Conservation (phyloP, 30 jellyfish, hydroid and myxozoan genomes). For the Hydractinia symbiolongicarpus region DNA sequence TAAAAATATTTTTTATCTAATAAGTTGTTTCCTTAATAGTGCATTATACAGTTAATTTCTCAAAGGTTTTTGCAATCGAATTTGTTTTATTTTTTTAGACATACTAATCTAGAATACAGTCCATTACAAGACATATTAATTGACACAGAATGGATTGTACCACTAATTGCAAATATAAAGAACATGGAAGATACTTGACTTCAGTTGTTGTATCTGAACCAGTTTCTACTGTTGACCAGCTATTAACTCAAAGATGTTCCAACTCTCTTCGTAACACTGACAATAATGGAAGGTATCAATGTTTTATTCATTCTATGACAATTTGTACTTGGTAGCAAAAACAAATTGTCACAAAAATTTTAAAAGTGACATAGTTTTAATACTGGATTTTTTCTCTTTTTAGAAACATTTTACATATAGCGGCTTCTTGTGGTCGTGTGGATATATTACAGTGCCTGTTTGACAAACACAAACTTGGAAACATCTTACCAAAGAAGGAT, state of each 20-base stretch:
- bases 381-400: too few species aligned
- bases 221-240: constrained; percentile 22
- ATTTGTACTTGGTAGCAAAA: too few species aligned
- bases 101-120: too few species aligned
- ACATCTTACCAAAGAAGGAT: constrained; percentile 36
- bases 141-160: constrained; percentile 26
- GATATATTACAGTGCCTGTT: constrained; percentile 57
- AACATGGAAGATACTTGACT: constrained; percentile 49
- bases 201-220: constrained; percentile 42
- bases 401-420: constrained; percentile 62
- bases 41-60: too few species aligned
- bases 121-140: too few species aligned
- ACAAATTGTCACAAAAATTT: too few species aligned
- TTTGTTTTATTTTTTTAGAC: too few species aligned
- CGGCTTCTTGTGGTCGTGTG: constrained; percentile 58
- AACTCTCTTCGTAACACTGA: constrained; percentile 43
- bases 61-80: too few species aligned
- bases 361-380: too few species aligned
- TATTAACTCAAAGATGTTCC: constrained; percentile 37
- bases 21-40: too few species aligned
- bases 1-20: too few species aligned
- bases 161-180: not conserved
- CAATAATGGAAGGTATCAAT: constrained; percentile 47
- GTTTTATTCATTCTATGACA: not conserved
- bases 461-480: constrained; percentile 31